Evolutionary conservation across 2,888 invertebrate species (phyloP).

Genomic region (Meteorus colon): DNA sequence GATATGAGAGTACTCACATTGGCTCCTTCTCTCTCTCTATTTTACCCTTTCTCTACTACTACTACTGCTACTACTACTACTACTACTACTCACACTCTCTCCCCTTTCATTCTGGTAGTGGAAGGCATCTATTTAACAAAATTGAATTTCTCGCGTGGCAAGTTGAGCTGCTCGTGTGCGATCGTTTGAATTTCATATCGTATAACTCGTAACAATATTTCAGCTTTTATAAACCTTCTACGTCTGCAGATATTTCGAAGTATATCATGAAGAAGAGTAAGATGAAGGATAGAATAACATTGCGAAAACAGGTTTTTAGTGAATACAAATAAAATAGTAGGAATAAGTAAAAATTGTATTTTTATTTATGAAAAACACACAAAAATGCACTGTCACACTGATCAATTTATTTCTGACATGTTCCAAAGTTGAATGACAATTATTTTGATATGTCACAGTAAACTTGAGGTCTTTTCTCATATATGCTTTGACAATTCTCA

Average conservation of each 20-base stretch:
- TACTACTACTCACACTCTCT: background rate
- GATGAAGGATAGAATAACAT: background rate
- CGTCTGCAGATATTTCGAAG: background rate
- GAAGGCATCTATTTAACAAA: slow-evolving; percentile 33
- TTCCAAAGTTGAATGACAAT: slow-evolving; percentile 3
- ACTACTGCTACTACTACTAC: background rate
- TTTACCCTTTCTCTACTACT: background rate
- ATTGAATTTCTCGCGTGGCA: slow-evolving; percentile 39
- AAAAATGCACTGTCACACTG: background rate
- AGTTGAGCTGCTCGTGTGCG: slow-evolving; percentile 17
- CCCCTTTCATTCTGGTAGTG: background rate
- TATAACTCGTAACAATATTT: slow-evolving; percentile 26
- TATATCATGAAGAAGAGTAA: slow-evolving; percentile 1
- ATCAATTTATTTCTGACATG: background rate
- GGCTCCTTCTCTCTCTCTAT: background rate
- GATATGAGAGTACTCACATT: slow-evolving; percentile 32
- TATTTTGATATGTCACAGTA: slow-evolving; percentile 12
- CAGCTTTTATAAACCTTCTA: slow-evolving; percentile 8
- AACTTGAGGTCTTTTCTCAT: slow-evolving; percentile 27
- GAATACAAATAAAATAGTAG: background rate
- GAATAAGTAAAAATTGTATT: background rate
- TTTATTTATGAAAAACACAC: too few relatives aligned
- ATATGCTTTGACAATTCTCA: slow-evolving; percentile 5
- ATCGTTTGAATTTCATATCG: slow-evolving; percentile 38
- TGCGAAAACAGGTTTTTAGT: background rate